phyloP scores from a whole-genome alignment of 2,888 invertebrate genomes.

The Noctua pronuba region DNA sequence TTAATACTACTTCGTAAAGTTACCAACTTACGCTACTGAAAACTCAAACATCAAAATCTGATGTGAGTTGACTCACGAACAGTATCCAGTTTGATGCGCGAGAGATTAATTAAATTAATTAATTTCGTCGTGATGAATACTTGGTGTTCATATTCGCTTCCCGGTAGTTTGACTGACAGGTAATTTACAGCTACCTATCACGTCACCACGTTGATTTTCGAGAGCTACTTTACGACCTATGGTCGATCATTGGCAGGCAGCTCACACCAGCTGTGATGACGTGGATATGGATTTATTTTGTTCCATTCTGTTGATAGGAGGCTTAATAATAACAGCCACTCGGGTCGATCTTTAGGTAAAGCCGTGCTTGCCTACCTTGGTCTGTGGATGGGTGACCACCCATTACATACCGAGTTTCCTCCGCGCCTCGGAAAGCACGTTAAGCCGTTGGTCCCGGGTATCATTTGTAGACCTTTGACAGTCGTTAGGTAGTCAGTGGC shows the following conservation, averaged over 20 bases:
- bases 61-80: constrained; percentile 9
- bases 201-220: neutral
- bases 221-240: neutral
- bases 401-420: too few relatives aligned
- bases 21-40: neutral
- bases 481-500: too few relatives aligned
- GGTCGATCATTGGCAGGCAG: neutral
- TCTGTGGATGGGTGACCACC: too few relatives aligned
- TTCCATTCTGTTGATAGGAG: too few relatives aligned
- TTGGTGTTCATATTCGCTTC: constrained; percentile 32
- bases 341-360: too few relatives aligned
- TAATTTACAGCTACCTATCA: constrained; percentile 25
- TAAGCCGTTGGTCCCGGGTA: too few relatives aligned
- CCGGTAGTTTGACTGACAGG: constrained; percentile 47
- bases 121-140: constrained; percentile 45
- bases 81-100: constrained; percentile 14
- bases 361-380: too few relatives aligned
- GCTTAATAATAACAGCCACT: too few relatives aligned
- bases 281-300: neutral
- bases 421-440: too few relatives aligned
- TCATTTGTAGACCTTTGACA: too few relatives aligned
- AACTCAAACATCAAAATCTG: constrained; percentile 6
- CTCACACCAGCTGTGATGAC: neutral
- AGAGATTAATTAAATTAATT: constrained; percentile 54
- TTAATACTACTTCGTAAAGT: neutral